A percentile compares a stretch with the other conserved stretches of the same genome.
These are phyloP conservation scores for Notiomystis cincta DNA, from an alignment of 2,113 vertebrate species.

Conservation along the genomic window DNA sequence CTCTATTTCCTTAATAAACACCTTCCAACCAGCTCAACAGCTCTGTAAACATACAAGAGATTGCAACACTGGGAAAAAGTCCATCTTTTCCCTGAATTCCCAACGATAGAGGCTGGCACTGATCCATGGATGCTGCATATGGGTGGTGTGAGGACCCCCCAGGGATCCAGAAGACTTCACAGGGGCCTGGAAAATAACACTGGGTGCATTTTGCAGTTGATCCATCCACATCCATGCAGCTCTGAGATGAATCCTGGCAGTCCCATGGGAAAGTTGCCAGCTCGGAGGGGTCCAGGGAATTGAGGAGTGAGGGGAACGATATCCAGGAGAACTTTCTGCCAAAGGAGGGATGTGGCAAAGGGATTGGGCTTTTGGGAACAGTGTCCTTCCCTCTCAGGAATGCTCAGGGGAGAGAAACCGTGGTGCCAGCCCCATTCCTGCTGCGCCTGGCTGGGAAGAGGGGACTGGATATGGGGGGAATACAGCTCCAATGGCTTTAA, in stretches of 20 bases:
- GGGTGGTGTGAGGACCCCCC: not conserved
- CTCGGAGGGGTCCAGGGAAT: not conserved
- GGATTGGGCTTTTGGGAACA: not conserved
- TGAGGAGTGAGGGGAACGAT: not conserved
- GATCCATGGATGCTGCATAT: not conserved
- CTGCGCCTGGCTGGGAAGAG: not conserved
- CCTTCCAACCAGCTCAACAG: conserved; percentile 41
- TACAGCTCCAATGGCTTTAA: conserved; percentile 61
- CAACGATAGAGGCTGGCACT: not conserved
- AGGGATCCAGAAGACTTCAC: not conserved
- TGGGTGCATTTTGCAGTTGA: not conserved
- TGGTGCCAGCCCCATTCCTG: not conserved
- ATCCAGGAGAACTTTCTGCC: not conserved
- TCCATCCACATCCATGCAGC: not conserved
- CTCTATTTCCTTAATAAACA: conserved; percentile 28
- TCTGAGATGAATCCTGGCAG: not conserved
- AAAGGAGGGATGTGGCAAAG: not conserved
- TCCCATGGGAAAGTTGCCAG: not conserved
- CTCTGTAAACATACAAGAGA: conserved; percentile 65
- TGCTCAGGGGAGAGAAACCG: not conserved
- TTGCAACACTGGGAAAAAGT: conserved; percentile 37
- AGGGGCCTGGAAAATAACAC: not conserved
- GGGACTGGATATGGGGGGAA: conserved; percentile 21
- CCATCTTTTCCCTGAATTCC: conserved; percentile 44
- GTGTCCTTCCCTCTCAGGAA: conserved; percentile 7